Evolutionary conservation across 2,113 vertebrate genomes (phyloP), one percentile per base, ranked within the genome.

Genomic region (Indicator maculatus): DNA sequence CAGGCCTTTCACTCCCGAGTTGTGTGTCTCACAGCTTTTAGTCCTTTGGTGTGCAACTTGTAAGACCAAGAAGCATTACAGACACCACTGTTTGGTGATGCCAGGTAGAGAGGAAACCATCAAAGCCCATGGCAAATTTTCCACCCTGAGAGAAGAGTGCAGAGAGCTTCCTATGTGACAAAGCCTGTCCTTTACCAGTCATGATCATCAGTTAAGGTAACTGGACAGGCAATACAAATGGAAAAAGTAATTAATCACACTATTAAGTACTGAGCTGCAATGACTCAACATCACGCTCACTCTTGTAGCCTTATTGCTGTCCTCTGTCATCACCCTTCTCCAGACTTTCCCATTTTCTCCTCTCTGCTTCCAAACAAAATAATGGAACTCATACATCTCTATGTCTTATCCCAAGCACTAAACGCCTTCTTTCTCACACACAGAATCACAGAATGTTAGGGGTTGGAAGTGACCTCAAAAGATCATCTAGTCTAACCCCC

Each of bases 41-140:
- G 56, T 12, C 19, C n/a, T 70, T 36, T 33, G 14, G 16, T 11
- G 16, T 59, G 61, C 16, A 30, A 47, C 47, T 75, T 5, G 1
- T 45, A 17, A 85, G 38, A 58, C 20, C 41, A 24, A 72, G 47
- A 31, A 44, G 30, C 13, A 39, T 7, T 5, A 50, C 23, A 17
- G 10, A 11, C n/a, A 20, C 0, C 0, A 2, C 13, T 30, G 12
- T 28, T 17, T 27, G 27, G 18, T 9, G 23, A 33, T 12, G n/a
- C 24, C 18, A 38, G 9, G 50, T 47, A 73, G 11, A 74, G 63
- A 58, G 56, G 41, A 53, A 61, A 20, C 16, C 39, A 17, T 26
- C 26, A 58, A 72, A 95, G 24, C 31, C 36, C 38, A 31, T 0
- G 0, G 6, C 24, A 39, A 38, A 5, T 27, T 77, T 77, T 24